phyloP scores from a whole-genome alignment of 2,797 vertebrate species.

The Cossypha heuglini region DNA sequence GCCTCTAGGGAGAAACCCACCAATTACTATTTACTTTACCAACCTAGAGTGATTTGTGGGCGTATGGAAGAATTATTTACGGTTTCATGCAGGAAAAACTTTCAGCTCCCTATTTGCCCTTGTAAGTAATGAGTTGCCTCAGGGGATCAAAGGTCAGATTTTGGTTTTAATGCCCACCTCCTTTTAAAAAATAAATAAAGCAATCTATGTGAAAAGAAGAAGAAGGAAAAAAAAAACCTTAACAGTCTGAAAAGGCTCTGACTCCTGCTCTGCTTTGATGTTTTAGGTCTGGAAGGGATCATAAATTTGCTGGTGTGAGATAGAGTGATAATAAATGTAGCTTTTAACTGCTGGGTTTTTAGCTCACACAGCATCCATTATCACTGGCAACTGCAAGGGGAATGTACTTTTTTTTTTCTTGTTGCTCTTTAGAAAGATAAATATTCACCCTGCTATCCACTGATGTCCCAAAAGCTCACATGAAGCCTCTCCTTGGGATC shows the following conservation, averaged over 20 bases:
- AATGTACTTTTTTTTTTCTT: not conserved
- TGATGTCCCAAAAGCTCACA: conserved; percentile 55
- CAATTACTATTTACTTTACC: conserved; percentile 71
- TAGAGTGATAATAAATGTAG: conserved; percentile 58
- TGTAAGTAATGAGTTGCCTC: conserved; percentile 58
- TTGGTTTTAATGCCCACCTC: conserved; percentile 45
- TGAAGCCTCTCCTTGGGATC: not conserved
- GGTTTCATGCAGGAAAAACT: conserved; percentile 38
- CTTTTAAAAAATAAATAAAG: conserved; percentile 63
- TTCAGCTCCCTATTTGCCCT: conserved; percentile 50
- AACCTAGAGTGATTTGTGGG: conserved; percentile 71
- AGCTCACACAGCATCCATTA: conserved; percentile 76
- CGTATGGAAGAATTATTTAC: conserved; percentile 67
- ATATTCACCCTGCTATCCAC: conserved; percentile 74
- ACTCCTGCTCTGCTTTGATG: conserved; percentile 69
- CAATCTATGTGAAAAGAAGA: conserved; percentile 41
- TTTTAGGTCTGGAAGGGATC: conserved; percentile 57
- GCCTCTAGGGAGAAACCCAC: conserved; percentile 64
- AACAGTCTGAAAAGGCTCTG: conserved; percentile 46
- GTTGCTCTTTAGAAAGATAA: conserved; percentile 71
- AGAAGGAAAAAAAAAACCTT: not conserved
- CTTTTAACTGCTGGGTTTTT: conserved; percentile 56
- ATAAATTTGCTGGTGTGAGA: conserved; percentile 71
- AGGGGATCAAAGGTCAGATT: conserved; percentile 61
- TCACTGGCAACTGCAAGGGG: conserved; percentile 66